Evolutionary conservation across 37 sponge, comb jelly and placozoan species (phyloP).

Genomic region (Cliona cf. orientalis): DNA sequence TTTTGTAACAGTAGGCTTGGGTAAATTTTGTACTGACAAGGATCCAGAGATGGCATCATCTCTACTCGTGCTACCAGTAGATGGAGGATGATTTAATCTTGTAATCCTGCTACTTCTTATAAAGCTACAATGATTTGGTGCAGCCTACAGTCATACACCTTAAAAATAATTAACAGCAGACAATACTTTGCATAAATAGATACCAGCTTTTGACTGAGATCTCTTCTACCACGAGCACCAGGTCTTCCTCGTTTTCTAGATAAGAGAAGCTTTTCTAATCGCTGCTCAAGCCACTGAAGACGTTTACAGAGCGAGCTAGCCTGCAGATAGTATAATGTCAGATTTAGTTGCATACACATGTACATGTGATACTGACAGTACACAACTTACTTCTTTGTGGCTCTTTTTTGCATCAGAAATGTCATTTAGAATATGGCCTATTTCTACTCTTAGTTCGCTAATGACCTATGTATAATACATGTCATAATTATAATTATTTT

Average conservation of each 20-base stretch:
- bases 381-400: constrained; percentile 9
- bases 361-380: background rate
- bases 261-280: constrained; percentile 42
- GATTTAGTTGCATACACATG: background rate
- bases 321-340: background rate
- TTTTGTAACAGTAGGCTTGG: no score
- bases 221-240: constrained; percentile 36
- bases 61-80: no score
- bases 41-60: no score
- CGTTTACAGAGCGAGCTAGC: background rate
- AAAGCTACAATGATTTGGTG: no score
- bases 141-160: no score
- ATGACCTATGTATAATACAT: constrained; percentile 18
- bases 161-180: no score
- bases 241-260: constrained; percentile 45
- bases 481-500: background rate
- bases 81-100: no score
- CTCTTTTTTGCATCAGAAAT: constrained; percentile 6
- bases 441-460: constrained; percentile 20
- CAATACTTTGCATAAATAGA: background rate
- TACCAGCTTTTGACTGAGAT: background rate
- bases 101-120: no score
- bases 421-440: constrained; percentile 18
- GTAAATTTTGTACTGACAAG: no score
- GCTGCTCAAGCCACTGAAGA: constrained; percentile 53